A percentile compares a stretch with the other conserved stretches of the same genome.
Conservation (phyloP, 2,888 invertebrate species). For the Tolmerus cingulatus region DNA sequence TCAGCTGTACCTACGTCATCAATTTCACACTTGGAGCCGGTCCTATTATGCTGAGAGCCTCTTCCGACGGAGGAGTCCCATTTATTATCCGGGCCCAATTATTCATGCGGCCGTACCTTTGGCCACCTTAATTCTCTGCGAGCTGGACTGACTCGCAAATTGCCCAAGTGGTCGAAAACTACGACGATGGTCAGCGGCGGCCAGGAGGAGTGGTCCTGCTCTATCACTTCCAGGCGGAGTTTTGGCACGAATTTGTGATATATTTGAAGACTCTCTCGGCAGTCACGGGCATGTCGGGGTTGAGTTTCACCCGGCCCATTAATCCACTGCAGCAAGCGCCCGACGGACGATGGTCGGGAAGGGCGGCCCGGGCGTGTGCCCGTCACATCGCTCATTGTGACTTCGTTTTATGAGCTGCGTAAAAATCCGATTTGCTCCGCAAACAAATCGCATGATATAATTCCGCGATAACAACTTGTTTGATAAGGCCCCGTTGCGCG, state of each 20-base stretch:
- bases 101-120: slow-evolving; percentile 1
- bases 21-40: not conserved
- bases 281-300: not conserved
- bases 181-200: not conserved
- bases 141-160: not conserved
- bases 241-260: slow-evolving; percentile 3
- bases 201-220: not conserved
- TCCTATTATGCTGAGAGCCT: not conserved
- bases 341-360: not conserved
- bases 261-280: not conserved
- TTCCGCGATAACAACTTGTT: not conserved
- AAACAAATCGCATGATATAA: slow-evolving; percentile 6
- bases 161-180: not conserved
- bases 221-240: not conserved
- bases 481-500: not conserved
- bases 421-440: not conserved
- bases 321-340: not conserved
- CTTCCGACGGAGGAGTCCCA: not conserved
- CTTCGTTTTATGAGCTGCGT: not conserved
- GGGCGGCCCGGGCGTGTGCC: not conserved
- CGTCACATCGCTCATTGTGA: not conserved
- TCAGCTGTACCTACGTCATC: not conserved
- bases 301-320: not conserved
- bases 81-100: not conserved
- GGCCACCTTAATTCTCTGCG: not conserved